phyloP scores from a whole-genome alignment of 2,113 vertebrate genomes.

The Panthera leo region DNA sequence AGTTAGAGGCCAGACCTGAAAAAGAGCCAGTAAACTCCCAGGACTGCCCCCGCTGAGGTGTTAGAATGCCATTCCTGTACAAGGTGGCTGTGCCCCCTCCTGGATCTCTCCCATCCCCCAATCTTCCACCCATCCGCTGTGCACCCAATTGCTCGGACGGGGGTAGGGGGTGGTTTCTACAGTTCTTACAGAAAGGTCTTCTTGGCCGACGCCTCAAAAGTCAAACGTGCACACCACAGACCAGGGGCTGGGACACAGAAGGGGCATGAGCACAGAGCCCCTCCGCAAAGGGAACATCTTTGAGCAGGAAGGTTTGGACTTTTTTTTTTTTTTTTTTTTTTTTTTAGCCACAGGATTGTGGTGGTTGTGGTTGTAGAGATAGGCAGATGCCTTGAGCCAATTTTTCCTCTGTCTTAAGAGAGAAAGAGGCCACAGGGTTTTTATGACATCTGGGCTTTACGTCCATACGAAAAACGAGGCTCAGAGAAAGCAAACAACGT shows the following conservation, averaged over 20 bases:
- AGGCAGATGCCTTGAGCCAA: too few species aligned
- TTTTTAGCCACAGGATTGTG: neutral
- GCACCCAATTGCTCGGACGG: neutral
- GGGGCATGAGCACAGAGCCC: neutral
- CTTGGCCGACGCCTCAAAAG: neutral
- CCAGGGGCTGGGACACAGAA: neutral
- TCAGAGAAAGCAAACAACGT: neutral
- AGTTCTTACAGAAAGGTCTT: neutral
- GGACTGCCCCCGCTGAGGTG: neutral
- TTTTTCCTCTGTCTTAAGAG: neutral
- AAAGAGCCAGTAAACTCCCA: neutral
- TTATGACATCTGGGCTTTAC: neutral
- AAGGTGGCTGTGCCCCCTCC: rapidly evolving
- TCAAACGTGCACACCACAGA: neutral
- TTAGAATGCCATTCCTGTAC: neutral
- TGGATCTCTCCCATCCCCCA: neutral
- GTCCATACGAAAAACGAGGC: neutral
- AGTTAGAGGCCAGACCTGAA: neutral
- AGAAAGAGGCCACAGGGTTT: neutral
- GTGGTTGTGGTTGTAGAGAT: neutral
- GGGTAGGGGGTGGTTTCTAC: neutral
- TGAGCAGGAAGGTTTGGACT: too few species aligned
- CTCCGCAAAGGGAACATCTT: neutral
- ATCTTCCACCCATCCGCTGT: neutral
- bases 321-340: neutral